Conservation (phyloP, 2,888 invertebrate species). For the Cabera pusaria region DNA sequence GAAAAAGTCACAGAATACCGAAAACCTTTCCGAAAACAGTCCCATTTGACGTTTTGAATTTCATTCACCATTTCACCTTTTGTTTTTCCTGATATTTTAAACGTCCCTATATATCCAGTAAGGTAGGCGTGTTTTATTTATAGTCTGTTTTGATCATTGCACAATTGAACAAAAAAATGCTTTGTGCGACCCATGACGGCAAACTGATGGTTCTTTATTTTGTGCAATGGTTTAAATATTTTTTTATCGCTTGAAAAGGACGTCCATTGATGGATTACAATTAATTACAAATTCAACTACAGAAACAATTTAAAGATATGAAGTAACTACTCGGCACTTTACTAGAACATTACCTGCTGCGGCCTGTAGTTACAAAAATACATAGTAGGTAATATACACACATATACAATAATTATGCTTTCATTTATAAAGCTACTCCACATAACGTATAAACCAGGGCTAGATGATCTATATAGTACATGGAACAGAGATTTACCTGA, state of each 20-base stretch:
- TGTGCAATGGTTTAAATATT: slow-evolving; percentile 30
- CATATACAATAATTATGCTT: too few species aligned
- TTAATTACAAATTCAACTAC: too few species aligned
- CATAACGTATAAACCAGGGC: too few species aligned
- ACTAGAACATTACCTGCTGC: slow-evolving; percentile 27
- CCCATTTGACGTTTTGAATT: too few species aligned
- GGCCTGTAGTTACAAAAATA: too few species aligned
- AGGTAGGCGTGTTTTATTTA: slow-evolving; percentile 74
- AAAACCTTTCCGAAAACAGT: too few species aligned
- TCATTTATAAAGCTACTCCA: too few species aligned
- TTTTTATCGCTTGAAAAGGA: slow-evolving; percentile 33
- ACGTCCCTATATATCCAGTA: slow-evolving; percentile 30
- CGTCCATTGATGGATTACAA: slow-evolving; percentile 25
- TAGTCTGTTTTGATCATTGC: slow-evolving; percentile 67
- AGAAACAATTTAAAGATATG: too few species aligned
- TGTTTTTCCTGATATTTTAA: slow-evolving; percentile 18
- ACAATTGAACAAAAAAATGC: slow-evolving; percentile 52
- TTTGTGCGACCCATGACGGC: slow-evolving; percentile 45
- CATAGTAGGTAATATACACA: too few species aligned
- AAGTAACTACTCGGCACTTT: too few species aligned
- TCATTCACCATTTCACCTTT: slow-evolving; percentile 5
- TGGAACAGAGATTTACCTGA: slow-evolving; percentile 23
- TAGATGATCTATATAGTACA: too few species aligned
- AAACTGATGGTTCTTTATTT: slow-evolving; percentile 48
- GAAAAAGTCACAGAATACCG: too few species aligned